Evolutionary conservation across 2,888 invertebrate genomes (phyloP).

Genomic region (Gymnosoma rotundatum): DNA sequence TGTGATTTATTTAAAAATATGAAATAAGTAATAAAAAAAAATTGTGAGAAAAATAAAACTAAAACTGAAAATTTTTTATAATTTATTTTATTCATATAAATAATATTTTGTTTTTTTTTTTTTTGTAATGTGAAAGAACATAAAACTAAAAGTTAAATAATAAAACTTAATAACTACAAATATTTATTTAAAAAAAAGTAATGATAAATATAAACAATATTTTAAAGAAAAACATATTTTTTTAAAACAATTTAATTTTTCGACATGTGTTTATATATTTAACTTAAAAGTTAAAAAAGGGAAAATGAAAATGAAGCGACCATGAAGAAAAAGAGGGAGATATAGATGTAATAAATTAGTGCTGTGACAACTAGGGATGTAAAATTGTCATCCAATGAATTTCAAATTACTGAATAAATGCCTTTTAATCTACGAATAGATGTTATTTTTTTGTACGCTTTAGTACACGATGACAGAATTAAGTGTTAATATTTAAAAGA

Average conservation of each 20-base stretch:
- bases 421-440: conserved; percentile 60
- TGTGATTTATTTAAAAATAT: conserved; percentile 35
- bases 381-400: conserved; percentile 1
- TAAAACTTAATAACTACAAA: conserved; percentile 57
- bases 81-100: conserved; percentile 60
- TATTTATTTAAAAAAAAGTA: conserved; percentile 62
- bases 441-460: conserved; percentile 30
- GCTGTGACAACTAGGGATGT: conserved; percentile 6
- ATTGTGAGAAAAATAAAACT: conserved; percentile 41
- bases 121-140: conserved; percentile 53
- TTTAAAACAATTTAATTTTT: conserved; percentile 45
- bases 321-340: background rate
- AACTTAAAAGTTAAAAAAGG: conserved; percentile 38
- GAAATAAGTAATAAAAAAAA: conserved; percentile 34
- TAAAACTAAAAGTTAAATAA: conserved; percentile 60
- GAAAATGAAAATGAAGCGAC: background rate
- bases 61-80: conserved; percentile 28
- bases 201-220: conserved; percentile 50
- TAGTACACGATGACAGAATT: conserved; percentile 56
- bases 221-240: conserved; percentile 52
- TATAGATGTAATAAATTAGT: background rate
- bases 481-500: background rate
- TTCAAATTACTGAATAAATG: conserved; percentile 62
- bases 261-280: conserved; percentile 24
- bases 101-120: conserved; percentile 37